Percentiles rank a stretch among this genome's conserved stretches.
Evolutionary conservation across 2,888 invertebrate genomes (phyloP).

Genomic region (Tridacna gigas): DNA sequence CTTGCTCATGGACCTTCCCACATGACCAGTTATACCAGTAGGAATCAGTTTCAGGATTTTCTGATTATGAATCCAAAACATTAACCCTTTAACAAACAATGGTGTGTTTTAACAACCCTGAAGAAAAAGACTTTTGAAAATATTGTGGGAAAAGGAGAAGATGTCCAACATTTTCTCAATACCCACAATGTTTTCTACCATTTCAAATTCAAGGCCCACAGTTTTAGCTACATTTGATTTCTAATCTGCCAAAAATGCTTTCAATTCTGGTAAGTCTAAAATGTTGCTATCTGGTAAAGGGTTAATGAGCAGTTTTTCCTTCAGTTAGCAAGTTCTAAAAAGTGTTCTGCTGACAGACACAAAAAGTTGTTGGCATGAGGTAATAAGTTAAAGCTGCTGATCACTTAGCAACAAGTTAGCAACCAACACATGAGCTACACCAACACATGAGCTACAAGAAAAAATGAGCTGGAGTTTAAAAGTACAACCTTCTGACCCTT

Average conservation of each 20-base stretch:
- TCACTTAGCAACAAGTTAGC: background rate
- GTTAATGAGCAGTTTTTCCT: background rate
- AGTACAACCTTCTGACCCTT: constrained; percentile 52
- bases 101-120: background rate
- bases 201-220: no score
- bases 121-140: background rate
- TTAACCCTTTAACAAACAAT: background rate
- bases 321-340: background rate
- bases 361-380: background rate
- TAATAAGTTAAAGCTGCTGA: background rate
- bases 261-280: no score
- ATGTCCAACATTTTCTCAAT: no score
- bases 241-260: no score
- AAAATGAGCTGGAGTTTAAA: background rate
- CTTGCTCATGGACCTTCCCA: no score
- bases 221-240: no score
- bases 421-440: constrained; percentile 27
- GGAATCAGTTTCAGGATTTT: no score
- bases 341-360: background rate
- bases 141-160: background rate
- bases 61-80: no score
- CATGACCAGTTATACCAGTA: no score
- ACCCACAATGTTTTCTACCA: background rate
- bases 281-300: no score
- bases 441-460: constrained; percentile 2